These are phyloP conservation scores for Plutomurus gul DNA, from an alignment of 1,140 invertebrate species.

Conservation along the genomic window DNA sequence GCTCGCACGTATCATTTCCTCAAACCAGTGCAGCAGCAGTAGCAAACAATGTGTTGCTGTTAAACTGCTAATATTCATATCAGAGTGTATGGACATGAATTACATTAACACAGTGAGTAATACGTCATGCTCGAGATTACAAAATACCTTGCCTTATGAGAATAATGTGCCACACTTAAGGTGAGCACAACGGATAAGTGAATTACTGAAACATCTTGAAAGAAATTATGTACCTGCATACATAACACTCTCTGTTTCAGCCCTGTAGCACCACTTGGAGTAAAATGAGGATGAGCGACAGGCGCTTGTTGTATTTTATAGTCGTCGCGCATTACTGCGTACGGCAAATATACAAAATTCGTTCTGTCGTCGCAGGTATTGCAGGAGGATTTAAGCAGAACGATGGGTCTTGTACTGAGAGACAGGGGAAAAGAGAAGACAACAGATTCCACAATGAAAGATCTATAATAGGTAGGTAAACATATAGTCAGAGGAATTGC, in stretches of 20 bases:
- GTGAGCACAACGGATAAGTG: not conserved
- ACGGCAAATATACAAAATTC: too few relatives aligned
- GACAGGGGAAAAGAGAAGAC: not conserved
- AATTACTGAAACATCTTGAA: not conserved
- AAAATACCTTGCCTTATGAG: not conserved
- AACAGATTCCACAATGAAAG: conserved; percentile 5
- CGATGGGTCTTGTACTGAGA: too few relatives aligned
- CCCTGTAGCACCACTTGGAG: not conserved
- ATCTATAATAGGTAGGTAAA: too few relatives aligned
- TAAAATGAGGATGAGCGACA: too few relatives aligned
- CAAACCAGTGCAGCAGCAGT: too few relatives aligned
- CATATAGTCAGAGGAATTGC: not conserved
- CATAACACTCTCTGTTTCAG: not conserved
- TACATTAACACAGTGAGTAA: not conserved
- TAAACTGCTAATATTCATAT: too few relatives aligned
- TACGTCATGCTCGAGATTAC: not conserved
- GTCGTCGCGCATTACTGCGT: too few relatives aligned
- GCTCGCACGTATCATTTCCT: too few relatives aligned
- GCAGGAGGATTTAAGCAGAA: too few relatives aligned
- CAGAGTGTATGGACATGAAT: not conserved
- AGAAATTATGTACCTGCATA: not conserved
- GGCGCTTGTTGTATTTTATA: too few relatives aligned
- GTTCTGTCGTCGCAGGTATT: too few relatives aligned
- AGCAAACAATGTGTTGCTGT: too few relatives aligned
- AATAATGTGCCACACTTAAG: not conserved